Base-by-base conservation (phyloP, 2,888 invertebrate species). In the Tenthredo scrophulariae region DNA sequence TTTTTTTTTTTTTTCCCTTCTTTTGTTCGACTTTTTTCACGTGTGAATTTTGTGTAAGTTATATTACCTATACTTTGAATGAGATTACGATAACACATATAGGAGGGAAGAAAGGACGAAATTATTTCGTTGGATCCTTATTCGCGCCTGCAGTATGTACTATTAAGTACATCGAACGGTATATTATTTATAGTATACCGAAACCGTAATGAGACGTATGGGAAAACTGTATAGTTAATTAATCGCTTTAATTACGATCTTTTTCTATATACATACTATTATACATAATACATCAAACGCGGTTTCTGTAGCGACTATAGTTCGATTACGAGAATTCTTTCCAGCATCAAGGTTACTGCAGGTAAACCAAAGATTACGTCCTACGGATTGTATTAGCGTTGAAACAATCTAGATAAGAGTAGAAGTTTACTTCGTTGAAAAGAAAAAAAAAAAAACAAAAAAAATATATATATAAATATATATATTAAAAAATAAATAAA, bases 121-220 rank as follows among this genome's bases (percentile, higher is more conserved):
- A 40, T 33, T 67, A 67, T 67, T 67, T 33, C 67, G 46, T 54
- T 83, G 29, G 43, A 62, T 46, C 33, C 67, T 33, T 67, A 67
- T 67, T 33, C 22, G 62, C 62, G 62, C 26, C 62, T 26, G 62
- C 62, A 62, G 62, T 65, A 62, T 18, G 5, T 43, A 43, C 18
- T 87, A 89, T 88, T 46, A 88, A 89, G 89, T 88, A 88, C 87
- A 89, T 87, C 89, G 88, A 89, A 67, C 84, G 85, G 87, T 87
- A 90, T 91, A 89, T 88, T 89, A 88, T n/a, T n/a, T n/a, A n/a
- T n/a, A n/a, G n/a, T 87, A 87, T 85, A 85, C 82, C 72, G 83
- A 70, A 85, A 37, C 26, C 5, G 29, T 15, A 9, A 65, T 26
- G 29, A 4, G 3, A 29, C 1, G 65, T 29, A 40, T n/a, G 37